Conservation (phyloP, 2,797 vertebrate species). For the Microcaecilia unicolor region DNA sequence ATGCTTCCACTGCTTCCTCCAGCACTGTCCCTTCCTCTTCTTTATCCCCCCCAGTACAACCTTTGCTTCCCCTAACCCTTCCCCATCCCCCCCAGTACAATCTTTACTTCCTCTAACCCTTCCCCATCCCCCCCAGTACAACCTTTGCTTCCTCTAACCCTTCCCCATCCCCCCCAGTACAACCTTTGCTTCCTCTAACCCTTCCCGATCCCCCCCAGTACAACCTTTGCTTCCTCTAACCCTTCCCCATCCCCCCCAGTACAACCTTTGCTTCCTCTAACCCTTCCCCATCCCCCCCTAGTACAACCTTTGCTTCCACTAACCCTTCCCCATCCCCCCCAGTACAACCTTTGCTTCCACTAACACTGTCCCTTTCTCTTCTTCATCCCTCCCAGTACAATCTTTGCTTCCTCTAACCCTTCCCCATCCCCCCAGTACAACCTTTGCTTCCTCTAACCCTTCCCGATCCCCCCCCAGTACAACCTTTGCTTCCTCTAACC, state of each 20-base stretch:
- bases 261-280: background rate
- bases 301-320: background rate
- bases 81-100: no score
- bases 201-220: no score
- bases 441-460: background rate
- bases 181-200: no score
- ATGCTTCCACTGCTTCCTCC: no score
- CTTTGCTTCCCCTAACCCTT: no score
- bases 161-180: no score
- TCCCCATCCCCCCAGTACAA: background rate
- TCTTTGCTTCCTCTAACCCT: background rate
- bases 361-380: slow-evolving; percentile 6
- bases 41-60: no score
- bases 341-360: background rate
- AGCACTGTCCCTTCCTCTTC: no score
- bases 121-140: no score
- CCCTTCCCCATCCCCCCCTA: background rate
- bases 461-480: background rate
- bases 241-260: background rate
- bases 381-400: background rate
- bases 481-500: background rate
- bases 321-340: background rate
- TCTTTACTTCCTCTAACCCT: no score
- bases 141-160: no score
- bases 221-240: background rate